Conservation (phyloP, 2,888 invertebrate species). For the Leptarthrus brevirostris region DNA sequence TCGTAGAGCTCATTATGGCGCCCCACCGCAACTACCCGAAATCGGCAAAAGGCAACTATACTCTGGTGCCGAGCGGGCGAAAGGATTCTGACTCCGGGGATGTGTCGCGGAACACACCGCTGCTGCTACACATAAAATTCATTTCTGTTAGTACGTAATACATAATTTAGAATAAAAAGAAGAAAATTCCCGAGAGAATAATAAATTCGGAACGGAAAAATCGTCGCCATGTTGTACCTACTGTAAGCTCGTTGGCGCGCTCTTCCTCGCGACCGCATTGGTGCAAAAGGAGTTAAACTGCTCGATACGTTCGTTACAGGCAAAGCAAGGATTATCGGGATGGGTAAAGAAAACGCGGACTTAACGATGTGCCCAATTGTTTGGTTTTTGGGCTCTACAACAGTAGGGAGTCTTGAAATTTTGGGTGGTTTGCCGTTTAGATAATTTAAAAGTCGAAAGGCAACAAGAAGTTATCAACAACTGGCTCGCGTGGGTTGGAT, state of each 20-base stretch:
- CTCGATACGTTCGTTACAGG: not conserved
- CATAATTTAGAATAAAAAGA: slow-evolving; percentile 53
- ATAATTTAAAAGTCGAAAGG: slow-evolving; percentile 38
- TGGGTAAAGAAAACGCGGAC: slow-evolving; percentile 14
- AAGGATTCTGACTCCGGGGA: slow-evolving; percentile 33
- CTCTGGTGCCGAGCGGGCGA: not conserved
- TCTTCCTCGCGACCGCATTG: slow-evolving; percentile 11
- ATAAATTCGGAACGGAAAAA: slow-evolving; percentile 52
- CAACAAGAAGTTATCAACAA: slow-evolving; percentile 41
- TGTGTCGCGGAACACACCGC: not conserved
- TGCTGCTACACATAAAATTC: slow-evolving; percentile 51
- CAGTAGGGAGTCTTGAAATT: not conserved
- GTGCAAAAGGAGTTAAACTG: not conserved
- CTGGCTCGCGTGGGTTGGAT: not conserved
- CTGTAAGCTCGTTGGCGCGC: not conserved
- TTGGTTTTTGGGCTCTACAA: not conserved
- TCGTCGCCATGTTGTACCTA: slow-evolving; percentile 50
- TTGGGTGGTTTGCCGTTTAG: not conserved
- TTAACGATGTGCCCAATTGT: slow-evolving; percentile 44
- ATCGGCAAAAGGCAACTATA: slow-evolving; percentile 30
- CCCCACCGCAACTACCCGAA: slow-evolving; percentile 24
- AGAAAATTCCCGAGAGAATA: slow-evolving; percentile 51
- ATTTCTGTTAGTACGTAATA: slow-evolving; percentile 51
- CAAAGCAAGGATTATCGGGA: not conserved
- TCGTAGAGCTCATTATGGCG: slow-evolving; percentile 41